Evolutionary conservation across 2,113 vertebrate genomes (phyloP).

Genomic region (Coracopsis vasa): DNA sequence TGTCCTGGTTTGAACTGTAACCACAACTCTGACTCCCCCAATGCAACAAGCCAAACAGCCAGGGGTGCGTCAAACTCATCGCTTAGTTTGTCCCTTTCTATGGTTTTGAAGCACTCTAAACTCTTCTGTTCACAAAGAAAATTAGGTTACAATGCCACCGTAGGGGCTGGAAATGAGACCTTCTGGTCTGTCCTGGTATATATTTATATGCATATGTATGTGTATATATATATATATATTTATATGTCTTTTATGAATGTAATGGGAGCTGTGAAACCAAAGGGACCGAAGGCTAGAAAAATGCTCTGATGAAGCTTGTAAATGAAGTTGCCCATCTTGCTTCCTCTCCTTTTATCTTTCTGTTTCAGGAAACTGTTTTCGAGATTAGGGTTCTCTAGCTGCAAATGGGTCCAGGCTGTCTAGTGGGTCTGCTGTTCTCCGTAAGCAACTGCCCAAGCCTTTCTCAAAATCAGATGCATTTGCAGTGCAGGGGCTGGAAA

Average conservation of each 20-base stretch:
- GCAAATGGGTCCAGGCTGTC: neutral
- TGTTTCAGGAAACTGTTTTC: neutral
- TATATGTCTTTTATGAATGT: neutral
- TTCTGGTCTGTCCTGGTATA: neutral
- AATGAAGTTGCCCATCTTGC: neutral
- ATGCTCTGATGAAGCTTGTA: neutral
- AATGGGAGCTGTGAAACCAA: neutral
- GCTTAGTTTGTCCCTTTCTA: conserved; percentile 5
- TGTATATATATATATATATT: neutral
- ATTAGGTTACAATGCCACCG: neutral
- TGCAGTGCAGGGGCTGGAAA: neutral
- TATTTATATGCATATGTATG: neutral
- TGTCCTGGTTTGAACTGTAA: conserved; percentile 22
- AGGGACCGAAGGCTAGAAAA: neutral
- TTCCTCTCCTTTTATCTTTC: neutral
- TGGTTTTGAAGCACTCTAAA: neutral
- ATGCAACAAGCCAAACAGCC: neutral
- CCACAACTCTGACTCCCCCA: neutral
- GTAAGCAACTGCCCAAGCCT: neutral
- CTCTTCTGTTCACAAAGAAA: neutral
- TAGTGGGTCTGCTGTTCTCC: neutral
- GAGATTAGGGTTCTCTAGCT: neutral
- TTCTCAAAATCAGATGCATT: neutral
- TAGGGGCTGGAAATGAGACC: neutral
- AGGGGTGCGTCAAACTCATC: neutral